Conservation (phyloP, 2,797 vertebrate species). For the Danio albolineatus region DNA sequence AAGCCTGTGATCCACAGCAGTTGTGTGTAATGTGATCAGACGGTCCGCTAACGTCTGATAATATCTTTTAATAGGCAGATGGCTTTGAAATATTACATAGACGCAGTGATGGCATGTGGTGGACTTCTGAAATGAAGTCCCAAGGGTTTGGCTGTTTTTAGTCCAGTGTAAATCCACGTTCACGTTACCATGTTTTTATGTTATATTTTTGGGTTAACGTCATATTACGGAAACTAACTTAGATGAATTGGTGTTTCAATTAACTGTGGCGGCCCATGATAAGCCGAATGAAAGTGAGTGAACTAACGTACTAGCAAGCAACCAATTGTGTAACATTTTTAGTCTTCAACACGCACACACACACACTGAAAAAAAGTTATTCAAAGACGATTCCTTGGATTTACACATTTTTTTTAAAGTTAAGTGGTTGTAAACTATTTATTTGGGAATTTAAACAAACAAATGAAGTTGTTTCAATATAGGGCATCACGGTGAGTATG, state of each 20-base stretch:
- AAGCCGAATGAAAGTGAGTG: too few species aligned
- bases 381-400: too few species aligned
- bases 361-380: too few species aligned
- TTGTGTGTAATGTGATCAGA: slow-evolving; percentile 17
- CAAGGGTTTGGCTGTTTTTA: slow-evolving; percentile 12
- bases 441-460: too few species aligned
- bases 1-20: slow-evolving; percentile 32
- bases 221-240: not conserved
- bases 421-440: too few species aligned
- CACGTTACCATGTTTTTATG: not conserved
- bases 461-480: too few species aligned
- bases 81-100: slow-evolving; percentile 31
- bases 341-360: too few species aligned
- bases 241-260: too few species aligned
- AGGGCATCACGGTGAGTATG: too few species aligned
- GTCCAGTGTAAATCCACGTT: slow-evolving; percentile 11
- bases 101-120: not conserved
- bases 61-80: slow-evolving; percentile 24
- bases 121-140: not conserved
- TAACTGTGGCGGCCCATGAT: too few species aligned
- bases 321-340: not conserved
- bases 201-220: not conserved
- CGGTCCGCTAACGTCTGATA: slow-evolving; percentile 22
- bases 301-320: not conserved
- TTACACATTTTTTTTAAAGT: too few species aligned